Evolutionary conservation across 2,113 vertebrate genomes (phyloP), one percentile per base, ranked within the genome.

Genomic region (Cyanoderma ruficeps): DNA sequence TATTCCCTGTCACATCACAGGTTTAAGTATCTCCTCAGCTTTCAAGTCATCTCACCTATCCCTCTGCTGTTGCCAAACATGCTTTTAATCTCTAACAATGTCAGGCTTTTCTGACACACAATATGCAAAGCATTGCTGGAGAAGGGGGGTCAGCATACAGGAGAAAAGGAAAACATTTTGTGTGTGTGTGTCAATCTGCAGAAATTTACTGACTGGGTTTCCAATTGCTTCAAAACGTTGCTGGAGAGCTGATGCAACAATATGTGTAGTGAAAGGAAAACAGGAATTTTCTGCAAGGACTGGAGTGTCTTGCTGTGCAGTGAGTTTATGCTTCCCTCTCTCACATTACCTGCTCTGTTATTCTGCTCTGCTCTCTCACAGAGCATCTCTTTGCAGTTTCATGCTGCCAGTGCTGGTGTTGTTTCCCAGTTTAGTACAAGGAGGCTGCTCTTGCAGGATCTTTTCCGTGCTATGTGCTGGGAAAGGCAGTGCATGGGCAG

Each of bases 21-120:
- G 55, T 94, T 95, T 90, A 93, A 89, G 33, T 61, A 72, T 85
- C 67, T 94, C 42, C 77, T 91, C 11, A n/a, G 46, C 89, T 97
- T 96, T 96, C 78, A 79, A 94, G 39, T 86, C 82, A 77, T 76
- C 55, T 94, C 24, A 49, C 71, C 95, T n/a, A 33, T 76, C 59
- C 68, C 50, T 63, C 46, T 89, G 81, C 91, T 91, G 92, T 59
- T 97, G 88, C 80, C 69, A 86, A 89, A 78, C 81, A 33, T n/a
- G 46, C 61, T 91, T 93, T 82, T 94, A 74, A 82, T 93, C 49
- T 95, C 68, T 75, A 94, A 75, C 49, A 69, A 70, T 90, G 92
- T 85, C 50, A 75, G 59, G 57, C 44, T n/a, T 92, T 56, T 78
- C 94, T 82, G 95, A 85, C 78, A 95, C 72, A 78, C 65, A 89